phyloP scores from a whole-genome alignment of 2,888 invertebrate species.

The Epistrophe grossulariae region DNA sequence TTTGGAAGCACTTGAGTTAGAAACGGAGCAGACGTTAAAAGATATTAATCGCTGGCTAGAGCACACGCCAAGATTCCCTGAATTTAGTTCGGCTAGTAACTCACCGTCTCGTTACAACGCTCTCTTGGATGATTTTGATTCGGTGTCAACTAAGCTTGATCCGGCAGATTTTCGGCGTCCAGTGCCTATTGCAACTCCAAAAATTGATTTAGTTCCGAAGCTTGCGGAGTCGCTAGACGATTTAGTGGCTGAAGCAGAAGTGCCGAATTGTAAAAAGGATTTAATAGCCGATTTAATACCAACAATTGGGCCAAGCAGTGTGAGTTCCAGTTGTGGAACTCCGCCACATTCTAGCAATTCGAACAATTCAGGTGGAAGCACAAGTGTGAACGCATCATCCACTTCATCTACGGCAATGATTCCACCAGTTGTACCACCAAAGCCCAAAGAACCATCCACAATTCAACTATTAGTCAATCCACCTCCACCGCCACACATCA shows the following conservation, averaged over 20 bases:
- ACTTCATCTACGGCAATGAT: conserved; percentile 65
- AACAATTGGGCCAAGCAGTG: conserved; percentile 78
- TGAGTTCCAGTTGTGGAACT: conserved; percentile 81
- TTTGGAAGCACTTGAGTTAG: conserved; percentile 88
- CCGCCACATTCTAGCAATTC: conserved; percentile 82
- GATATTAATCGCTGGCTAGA: conserved; percentile 96
- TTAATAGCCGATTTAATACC: conserved; percentile 78
- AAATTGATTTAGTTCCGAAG: conserved; percentile 83
- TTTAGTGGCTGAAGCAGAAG: conserved; percentile 82
- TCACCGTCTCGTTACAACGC: conserved; percentile 89
- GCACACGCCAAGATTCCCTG: conserved; percentile 91
- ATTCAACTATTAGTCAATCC: conserved; percentile 82
- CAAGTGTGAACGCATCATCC: conserved; percentile 77
- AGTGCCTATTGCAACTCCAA: conserved; percentile 82
- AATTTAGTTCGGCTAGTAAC: conserved; percentile 91
- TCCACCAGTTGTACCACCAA: conserved; percentile 77
- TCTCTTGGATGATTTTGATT: conserved; percentile 86
- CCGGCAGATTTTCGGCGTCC: conserved; percentile 84
- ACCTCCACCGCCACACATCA: conserved; percentile 82
- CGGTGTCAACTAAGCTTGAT: conserved; percentile 84
- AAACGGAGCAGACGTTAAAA: conserved; percentile 88
- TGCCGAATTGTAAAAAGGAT: conserved; percentile 77
- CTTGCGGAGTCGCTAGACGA: conserved; percentile 85
- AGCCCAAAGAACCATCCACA: conserved; percentile 82
- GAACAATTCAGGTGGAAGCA: conserved; percentile 82